A percentile compares a stretch with the other conserved stretches of the same genome.
Evolutionary conservation across 2,888 invertebrate species (phyloP).

Genomic region (Synergus umbraculus): DNA sequence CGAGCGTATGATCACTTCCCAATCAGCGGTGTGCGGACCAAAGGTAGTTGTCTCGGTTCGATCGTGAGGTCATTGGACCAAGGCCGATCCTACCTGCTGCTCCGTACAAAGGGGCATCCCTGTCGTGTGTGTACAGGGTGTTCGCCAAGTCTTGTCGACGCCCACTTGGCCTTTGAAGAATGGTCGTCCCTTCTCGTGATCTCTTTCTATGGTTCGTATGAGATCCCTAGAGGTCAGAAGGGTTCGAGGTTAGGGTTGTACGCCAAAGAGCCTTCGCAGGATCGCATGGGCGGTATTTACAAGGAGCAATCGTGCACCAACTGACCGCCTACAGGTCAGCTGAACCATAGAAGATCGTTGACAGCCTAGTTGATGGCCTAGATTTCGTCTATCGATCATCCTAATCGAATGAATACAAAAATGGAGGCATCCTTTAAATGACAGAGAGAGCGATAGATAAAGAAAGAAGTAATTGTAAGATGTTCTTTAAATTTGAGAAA

Average conservation of each 20-base stretch:
- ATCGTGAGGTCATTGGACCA: conserved; percentile 71
- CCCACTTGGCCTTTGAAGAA: conserved; percentile 61
- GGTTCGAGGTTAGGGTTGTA: conserved; percentile 23
- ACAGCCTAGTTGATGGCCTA: conserved; percentile 47
- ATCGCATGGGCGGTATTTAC: conserved; percentile 45
- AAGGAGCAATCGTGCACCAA: conserved; percentile 43
- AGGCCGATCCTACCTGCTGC: conserved; percentile 68
- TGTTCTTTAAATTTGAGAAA: background rate
- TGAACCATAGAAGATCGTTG: conserved; percentile 45
- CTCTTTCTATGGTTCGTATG: conserved; percentile 47
- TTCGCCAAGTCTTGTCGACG: conserved; percentile 52
- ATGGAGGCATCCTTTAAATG: background rate
- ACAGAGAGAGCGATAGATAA: no score
- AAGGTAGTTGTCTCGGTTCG: conserved; percentile 49
- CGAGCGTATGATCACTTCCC: conserved; percentile 28
- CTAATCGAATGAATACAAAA: no score
- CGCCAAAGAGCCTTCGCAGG: conserved; percentile 32
- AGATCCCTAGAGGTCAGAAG: background rate
- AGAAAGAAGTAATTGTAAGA: no score
- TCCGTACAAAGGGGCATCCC: conserved; percentile 51
- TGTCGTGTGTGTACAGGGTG: conserved; percentile 44
- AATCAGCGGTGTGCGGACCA: conserved; percentile 42
- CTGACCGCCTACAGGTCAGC: conserved; percentile 47
- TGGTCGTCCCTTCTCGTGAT: conserved; percentile 54
- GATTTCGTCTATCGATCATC: conserved; percentile 41